Evolutionary conservation across 1,140 invertebrate genomes (phyloP).

Genomic region (Drosophila suzukii): DNA sequence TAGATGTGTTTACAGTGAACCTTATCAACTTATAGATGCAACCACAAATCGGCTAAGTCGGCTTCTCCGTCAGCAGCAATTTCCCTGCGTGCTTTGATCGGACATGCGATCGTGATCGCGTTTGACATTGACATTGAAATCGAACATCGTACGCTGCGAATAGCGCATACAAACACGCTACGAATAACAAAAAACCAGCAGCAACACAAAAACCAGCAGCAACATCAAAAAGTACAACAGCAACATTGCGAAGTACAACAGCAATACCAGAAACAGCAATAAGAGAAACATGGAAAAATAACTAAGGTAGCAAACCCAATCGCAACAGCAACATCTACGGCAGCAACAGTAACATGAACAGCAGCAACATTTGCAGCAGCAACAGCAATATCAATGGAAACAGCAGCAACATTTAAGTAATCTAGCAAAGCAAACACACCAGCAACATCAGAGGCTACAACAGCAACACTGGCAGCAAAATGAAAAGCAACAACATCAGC

Average conservation of each 20-base stretch:
- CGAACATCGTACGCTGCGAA: slow-evolving; percentile 35
- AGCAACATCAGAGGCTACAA: slow-evolving; percentile 5
- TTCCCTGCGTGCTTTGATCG: slow-evolving; percentile 53
- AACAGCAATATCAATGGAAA: background rate
- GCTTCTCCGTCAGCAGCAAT: slow-evolving; percentile 34
- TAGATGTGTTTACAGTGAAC: background rate
- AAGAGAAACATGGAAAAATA: background rate
- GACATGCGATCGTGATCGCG: slow-evolving; percentile 67
- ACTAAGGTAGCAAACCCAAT: background rate
- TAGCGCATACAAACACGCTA: slow-evolving; percentile 37
- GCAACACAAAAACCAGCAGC: slow-evolving; percentile 10
- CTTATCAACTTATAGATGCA: slow-evolving; percentile 29
- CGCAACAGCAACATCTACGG: background rate
- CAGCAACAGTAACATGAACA: background rate
- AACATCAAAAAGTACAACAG: slow-evolving; percentile 1
- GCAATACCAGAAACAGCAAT: slow-evolving; percentile 29
- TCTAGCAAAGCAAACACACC: background rate
- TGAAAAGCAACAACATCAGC: background rate
- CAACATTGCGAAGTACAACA: background rate
- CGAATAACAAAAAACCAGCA: background rate
- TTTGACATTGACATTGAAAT: slow-evolving; percentile 78
- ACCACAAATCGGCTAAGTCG: slow-evolving; percentile 22
- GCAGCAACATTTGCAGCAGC: background rate
- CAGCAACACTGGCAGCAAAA: background rate
- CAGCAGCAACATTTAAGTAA: background rate